A percentile compares a stretch with the other conserved stretches of the same genome.
Conservation (phyloP, 1,140 invertebrate species). For the Caenorhabditis remanei region DNA sequence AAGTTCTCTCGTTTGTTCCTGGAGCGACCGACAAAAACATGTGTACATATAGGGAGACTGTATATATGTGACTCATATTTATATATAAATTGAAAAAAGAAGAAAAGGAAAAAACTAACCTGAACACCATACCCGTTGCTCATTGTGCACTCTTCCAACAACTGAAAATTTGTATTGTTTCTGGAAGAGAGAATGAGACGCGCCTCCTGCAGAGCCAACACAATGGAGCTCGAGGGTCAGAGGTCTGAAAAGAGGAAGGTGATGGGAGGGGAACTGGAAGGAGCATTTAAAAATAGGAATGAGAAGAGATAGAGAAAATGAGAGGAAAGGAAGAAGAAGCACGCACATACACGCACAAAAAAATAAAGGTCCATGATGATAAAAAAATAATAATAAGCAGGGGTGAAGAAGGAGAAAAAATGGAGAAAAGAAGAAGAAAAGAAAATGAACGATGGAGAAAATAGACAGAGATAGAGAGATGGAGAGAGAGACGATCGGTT, state of each 20-base stretch:
- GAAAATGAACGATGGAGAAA: background rate
- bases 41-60: conserved; percentile 1
- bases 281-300: conserved; percentile 22
- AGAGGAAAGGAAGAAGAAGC: background rate
- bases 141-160: conserved; percentile 19
- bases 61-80: background rate
- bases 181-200: background rate
- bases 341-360: background rate
- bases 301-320: background rate
- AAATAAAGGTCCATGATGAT: conserved; percentile 19
- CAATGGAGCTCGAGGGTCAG: background rate
- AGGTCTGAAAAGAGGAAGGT: conserved; percentile 2
- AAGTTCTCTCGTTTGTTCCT: background rate
- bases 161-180: background rate
- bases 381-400: conserved; percentile 31
- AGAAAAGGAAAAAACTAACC: background rate
- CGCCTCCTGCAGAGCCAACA: background rate
- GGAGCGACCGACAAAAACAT: background rate
- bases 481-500: background rate
- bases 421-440: background rate
- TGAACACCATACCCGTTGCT: conserved; percentile 50
- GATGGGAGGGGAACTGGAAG: background rate
- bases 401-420: background rate
- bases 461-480: background rate
- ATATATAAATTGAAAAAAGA: background rate